These are phyloP conservation scores for Tylochromis polylepis DNA, from an alignment of 2,113 vertebrate genomes.

Conservation along the genomic window DNA sequence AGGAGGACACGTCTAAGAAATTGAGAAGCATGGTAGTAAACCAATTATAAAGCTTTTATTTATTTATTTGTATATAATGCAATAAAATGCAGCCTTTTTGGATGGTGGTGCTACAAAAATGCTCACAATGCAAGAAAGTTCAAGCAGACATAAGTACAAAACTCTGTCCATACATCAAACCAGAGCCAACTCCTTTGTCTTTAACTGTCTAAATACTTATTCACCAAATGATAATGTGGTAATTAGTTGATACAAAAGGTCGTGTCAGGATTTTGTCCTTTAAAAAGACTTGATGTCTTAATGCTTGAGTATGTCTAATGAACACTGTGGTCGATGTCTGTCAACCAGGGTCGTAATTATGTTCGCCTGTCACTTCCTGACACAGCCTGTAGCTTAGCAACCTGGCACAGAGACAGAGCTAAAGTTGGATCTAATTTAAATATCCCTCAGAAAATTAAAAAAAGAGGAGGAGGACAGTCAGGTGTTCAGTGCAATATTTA, in stretches of 20 bases:
- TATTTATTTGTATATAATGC: not conserved
- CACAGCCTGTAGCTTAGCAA: constrained; percentile 62
- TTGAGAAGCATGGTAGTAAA: not conserved
- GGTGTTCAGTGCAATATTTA: not conserved
- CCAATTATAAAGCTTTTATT: not conserved
- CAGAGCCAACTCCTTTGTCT: not conserved
- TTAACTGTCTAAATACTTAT: constrained; percentile 31
- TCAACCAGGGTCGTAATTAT: constrained; percentile 62
- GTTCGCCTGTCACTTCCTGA: constrained; percentile 57
- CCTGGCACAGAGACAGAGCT: constrained; percentile 25
- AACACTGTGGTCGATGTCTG: constrained; percentile 56
- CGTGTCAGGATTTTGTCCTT: not conserved
- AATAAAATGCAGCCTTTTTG: not conserved
- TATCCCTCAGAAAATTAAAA: not conserved
- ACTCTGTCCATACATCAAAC: not conserved
- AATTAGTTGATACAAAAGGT: constrained; percentile 38
- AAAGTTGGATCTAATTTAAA: constrained; percentile 53
- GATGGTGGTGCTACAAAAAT: accelerated
- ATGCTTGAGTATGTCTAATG: constrained; percentile 57
- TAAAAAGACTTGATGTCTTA: constrained; percentile 51
- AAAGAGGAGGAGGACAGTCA: not conserved
- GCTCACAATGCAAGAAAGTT: not conserved
- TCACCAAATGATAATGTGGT: constrained; percentile 8
- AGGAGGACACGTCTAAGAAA: not conserved
- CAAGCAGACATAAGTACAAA: not conserved